Percentiles rank a stretch among this genome's conserved stretches.
phyloP scores from a whole-genome alignment of 2,797 vertebrate genomes.

The Micropoecilia bifurca region DNA sequence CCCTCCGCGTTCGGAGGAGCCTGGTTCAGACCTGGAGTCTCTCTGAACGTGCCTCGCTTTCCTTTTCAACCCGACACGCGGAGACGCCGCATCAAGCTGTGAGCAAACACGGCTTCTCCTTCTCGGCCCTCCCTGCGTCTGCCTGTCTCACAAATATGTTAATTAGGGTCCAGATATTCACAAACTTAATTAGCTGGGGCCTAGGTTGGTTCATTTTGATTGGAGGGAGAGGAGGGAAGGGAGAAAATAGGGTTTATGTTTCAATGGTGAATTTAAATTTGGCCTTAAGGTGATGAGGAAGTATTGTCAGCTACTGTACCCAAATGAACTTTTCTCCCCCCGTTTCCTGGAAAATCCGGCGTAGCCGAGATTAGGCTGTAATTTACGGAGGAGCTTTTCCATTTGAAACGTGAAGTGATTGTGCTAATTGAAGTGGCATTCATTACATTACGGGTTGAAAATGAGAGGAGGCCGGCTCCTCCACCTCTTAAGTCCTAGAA shows the following conservation, averaged over 20 bases:
- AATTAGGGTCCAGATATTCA: constrained; percentile 82
- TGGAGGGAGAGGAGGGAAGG: constrained; percentile 47
- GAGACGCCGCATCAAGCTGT: constrained; percentile 69
- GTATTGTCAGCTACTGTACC: constrained; percentile 78
- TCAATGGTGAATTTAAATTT: constrained; percentile 75
- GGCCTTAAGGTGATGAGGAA: constrained; percentile 79
- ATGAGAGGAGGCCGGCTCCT: constrained; percentile 47
- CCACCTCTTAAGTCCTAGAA: constrained; percentile 47
- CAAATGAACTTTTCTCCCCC: constrained; percentile 72
- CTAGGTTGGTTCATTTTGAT: constrained; percentile 77
- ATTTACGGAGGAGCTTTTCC: constrained; percentile 67
- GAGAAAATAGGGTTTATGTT: constrained; percentile 58
- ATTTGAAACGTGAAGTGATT: constrained; percentile 73
- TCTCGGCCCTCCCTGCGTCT: constrained; percentile 65
- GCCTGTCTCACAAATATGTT: constrained; percentile 83
- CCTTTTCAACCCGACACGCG: constrained; percentile 51
- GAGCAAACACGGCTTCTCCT: constrained; percentile 63
- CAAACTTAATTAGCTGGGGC: constrained; percentile 80
- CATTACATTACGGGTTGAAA: constrained; percentile 67
- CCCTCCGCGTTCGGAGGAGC: constrained; percentile 55
- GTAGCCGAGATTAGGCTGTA: constrained; percentile 69
- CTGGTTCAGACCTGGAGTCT: constrained; percentile 63
- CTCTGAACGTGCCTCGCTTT: constrained; percentile 29
- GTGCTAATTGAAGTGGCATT: constrained; percentile 79
- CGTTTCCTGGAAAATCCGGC: constrained; percentile 55